phyloP scores from a whole-genome alignment of 1,140 invertebrate species.

The Sycophaga agraensis region DNA sequence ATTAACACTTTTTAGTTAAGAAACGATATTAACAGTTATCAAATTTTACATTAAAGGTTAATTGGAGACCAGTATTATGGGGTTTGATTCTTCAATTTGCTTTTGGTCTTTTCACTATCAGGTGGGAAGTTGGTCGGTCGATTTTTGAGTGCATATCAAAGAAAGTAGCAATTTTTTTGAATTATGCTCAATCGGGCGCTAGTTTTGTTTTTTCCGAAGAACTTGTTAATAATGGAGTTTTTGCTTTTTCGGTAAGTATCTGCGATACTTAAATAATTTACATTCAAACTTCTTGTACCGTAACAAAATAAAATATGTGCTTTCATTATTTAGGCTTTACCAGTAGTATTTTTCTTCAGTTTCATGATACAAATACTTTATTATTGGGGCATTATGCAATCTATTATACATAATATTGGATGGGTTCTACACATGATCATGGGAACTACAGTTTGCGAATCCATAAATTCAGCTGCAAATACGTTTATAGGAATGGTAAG shows the following conservation, averaged over 20 bases:
- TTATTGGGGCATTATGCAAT: constrained; percentile 85
- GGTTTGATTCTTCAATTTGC: constrained; percentile 84
- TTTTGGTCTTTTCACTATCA: constrained; percentile 83
- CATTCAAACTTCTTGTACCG: neutral
- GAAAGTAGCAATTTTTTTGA: constrained; percentile 78
- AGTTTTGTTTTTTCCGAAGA: constrained; percentile 82
- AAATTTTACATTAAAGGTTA: constrained; percentile 59
- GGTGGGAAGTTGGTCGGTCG: constrained; percentile 75
- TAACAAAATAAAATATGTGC: neutral
- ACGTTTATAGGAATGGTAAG: constrained; percentile 87
- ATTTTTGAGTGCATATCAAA: constrained; percentile 81
- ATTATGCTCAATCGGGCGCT: constrained; percentile 76
- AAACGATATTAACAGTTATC: too few relatives aligned
- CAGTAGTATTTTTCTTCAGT: constrained; percentile 90
- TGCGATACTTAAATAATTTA: neutral
- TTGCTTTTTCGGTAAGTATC: constrained; percentile 77
- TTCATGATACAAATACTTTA: constrained; percentile 85
- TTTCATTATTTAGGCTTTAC: constrained; percentile 63
- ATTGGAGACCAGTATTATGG: constrained; percentile 77
- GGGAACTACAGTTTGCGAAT: constrained; percentile 89
- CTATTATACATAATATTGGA: constrained; percentile 81
- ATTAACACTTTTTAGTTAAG: too few relatives aligned
- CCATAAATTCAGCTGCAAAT: constrained; percentile 85
- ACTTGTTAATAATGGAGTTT: constrained; percentile 66
- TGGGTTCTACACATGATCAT: constrained; percentile 72